Evolutionary conservation across 2,113 vertebrate species (phyloP).

Genomic region (Callipepla squamata): DNA sequence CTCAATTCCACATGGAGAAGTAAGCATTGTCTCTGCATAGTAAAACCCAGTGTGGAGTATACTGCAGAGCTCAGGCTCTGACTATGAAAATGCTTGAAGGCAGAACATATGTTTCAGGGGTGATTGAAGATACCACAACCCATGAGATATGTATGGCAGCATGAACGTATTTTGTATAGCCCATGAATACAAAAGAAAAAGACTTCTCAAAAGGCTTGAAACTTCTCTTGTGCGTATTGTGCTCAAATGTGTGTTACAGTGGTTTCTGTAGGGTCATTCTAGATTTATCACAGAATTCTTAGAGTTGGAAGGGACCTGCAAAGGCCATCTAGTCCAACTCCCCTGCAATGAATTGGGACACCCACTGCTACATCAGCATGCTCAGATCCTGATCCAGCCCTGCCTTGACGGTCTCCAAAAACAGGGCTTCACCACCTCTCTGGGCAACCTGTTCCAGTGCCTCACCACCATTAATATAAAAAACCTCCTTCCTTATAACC

Average conservation of each 20-base stretch:
- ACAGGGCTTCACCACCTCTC: no score
- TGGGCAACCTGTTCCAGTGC: no score
- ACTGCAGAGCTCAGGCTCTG: background rate
- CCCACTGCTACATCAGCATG: no score
- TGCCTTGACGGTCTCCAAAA: no score
- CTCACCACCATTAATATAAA: no score
- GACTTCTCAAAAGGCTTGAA: background rate
- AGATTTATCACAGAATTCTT: background rate
- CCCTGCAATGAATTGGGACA: no score
- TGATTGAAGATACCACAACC: slow-evolving; percentile 23
- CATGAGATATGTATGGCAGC: background rate
- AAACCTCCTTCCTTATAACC: no score
- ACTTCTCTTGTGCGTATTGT: background rate
- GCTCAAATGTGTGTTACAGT: background rate
- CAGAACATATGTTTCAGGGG: background rate
- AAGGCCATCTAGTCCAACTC: no score
- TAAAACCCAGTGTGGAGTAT: background rate
- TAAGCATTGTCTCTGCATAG: background rate
- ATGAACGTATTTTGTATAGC: background rate
- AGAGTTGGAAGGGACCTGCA: no score
- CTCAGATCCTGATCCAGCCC: no score
- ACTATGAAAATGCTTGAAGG: background rate
- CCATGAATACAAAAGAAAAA: background rate
- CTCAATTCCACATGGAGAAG: slow-evolving; percentile 22
- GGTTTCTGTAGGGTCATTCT: background rate